phyloP scores from a whole-genome alignment of 2,797 vertebrate genomes.

The Sylvilagus floridanus region DNA sequence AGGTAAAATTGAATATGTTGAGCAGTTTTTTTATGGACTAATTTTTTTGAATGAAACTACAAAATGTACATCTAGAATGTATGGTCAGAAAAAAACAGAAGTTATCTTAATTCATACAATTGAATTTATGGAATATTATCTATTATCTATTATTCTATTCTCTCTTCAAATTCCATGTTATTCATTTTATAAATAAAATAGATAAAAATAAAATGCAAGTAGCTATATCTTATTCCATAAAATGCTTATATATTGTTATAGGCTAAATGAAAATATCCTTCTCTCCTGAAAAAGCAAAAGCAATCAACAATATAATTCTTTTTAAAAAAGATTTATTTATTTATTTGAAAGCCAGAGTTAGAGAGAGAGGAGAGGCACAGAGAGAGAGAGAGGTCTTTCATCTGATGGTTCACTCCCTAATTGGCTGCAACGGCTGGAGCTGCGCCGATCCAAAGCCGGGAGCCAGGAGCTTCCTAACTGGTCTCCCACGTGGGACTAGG shows the following conservation, averaged over 20 bases:
- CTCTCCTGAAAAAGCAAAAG: not conserved
- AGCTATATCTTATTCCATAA: not conserved
- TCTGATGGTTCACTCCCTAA: too few species aligned
- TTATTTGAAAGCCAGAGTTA: too few species aligned
- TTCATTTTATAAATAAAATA: not conserved
- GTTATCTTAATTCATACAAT: not conserved
- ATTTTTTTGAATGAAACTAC: constrained; percentile 39
- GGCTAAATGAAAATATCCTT: not conserved
- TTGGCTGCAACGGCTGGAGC: too few species aligned
- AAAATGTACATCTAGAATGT: not conserved
- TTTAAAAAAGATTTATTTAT: too few species aligned
- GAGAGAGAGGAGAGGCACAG: too few species aligned
- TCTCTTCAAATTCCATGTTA: not conserved
- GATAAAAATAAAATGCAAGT: constrained; percentile 1
- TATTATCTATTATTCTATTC: not conserved
- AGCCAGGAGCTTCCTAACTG: too few species aligned
- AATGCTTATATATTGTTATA: not conserved
- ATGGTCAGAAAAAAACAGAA: constrained; percentile 1
- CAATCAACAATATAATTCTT: not conserved
- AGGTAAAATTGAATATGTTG: constrained; percentile 43
- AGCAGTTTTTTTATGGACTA: constrained; percentile 30
- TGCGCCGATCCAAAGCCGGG: too few species aligned
- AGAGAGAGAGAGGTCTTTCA: too few species aligned
- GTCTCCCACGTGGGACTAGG: too few species aligned
- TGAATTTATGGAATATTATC: not conserved